Evolutionary conservation across 2,888 invertebrate genomes (phyloP).

Genomic region (Scotopteryx bipunctaria): DNA sequence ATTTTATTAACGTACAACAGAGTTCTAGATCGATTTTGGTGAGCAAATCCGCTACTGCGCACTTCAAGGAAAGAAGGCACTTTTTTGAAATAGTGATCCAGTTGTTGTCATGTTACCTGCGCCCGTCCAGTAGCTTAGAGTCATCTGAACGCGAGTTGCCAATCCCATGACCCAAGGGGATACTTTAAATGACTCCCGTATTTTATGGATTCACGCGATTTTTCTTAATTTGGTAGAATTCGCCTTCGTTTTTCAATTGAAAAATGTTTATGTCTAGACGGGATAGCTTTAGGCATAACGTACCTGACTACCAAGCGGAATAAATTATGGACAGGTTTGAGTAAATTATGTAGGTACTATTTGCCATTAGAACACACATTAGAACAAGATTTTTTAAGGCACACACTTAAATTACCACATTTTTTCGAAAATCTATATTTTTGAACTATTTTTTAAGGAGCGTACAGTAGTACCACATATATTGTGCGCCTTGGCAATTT

Average conservation of each 20-base stretch:
- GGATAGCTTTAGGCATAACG: conserved; percentile 16
- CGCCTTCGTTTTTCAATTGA: conserved; percentile 12
- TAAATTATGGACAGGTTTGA: not conserved
- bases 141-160: conserved; percentile 62
- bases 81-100: not conserved
- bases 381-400: too few species aligned
- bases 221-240: conserved; percentile 20
- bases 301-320: conserved; percentile 2
- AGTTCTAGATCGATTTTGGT: too few species aligned
- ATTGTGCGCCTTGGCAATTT: too few species aligned
- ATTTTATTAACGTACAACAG: too few species aligned
- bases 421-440: too few species aligned
- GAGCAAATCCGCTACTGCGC: too few species aligned
- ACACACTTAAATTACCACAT: too few species aligned
- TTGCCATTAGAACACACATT: too few species aligned
- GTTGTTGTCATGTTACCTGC: not conserved
- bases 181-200: conserved; percentile 52
- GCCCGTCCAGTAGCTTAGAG: conserved; percentile 40
- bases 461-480: too few species aligned
- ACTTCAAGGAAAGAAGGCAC: too few species aligned
- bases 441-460: too few species aligned
- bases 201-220: conserved; percentile 44
- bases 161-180: conserved; percentile 64
- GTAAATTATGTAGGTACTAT: too few species aligned
- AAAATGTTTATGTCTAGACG: conserved; percentile 24